Base-by-base conservation (phyloP, 2,888 invertebrate genomes). In the Ligdia adustata region DNA sequence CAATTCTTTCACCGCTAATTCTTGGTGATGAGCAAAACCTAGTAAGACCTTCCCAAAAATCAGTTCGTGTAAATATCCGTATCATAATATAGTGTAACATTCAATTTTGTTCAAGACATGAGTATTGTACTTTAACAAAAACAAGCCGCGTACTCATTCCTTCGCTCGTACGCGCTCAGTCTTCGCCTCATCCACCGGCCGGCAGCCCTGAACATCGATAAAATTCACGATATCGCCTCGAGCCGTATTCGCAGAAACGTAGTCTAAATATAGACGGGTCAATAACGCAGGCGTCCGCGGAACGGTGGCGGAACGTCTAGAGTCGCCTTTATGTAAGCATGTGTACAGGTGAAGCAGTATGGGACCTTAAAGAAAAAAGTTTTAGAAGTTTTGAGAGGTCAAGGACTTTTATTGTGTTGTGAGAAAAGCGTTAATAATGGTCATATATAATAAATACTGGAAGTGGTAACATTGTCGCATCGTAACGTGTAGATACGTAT, bases 241-340 rank as follows among this genome's bases (percentile, higher is more conserved):
- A 27, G 29, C 42, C 45, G 59, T 62, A 57, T 66, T 66, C 60
- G 59, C 62, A 60, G 61, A 66, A 72, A 46, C 61, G 51, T 51
- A 55, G 52, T 58, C 84, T 87, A 86, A 75, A 85, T 82, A 78
- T 87, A 87, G 82, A 75, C 74, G 69, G 86, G 82, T 87, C 87
- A 87, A 87, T 87, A 87, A 61, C 57, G 68, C 57, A 48, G 59
- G 56, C 52, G 58, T 50, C 34, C 22, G 38, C 38, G 28, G 35
- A 26, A 13, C 28, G 66, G 43, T 61, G 72, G 68, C 74, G 71
- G 61, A 51, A 62, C 60, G 78, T 70, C 74, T 74, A 42, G 20
- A 24, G 33, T 12, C 26, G n/a, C 51, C 39, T 49, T 49, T 52
- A 49, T 26, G 41, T 41, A 41, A 39, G 18, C 34, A 31, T 16